A percentile compares a stretch with the other conserved stretches of the same genome.
These are phyloP conservation scores for Fistularia commersonii DNA, from an alignment of 2,797 vertebrate species.

Conservation along the genomic window DNA sequence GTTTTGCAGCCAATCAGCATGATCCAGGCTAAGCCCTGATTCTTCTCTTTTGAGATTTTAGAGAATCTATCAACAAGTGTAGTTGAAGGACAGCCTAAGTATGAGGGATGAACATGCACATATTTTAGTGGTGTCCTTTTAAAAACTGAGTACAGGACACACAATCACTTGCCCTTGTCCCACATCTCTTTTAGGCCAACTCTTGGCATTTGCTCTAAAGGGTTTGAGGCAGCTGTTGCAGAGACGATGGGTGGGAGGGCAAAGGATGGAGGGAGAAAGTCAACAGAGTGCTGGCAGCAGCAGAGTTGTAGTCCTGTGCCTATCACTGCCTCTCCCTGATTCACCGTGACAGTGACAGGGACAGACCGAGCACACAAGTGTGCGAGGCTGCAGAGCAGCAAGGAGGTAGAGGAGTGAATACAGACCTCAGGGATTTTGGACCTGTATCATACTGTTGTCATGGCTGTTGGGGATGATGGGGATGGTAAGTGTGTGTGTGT, in stretches of 20 bases:
- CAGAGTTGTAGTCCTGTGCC: constrained; percentile 65
- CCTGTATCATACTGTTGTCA: constrained; percentile 40
- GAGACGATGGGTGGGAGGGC: constrained; percentile 23
- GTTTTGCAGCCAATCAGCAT: no score
- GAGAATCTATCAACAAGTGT: background rate
- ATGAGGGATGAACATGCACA: background rate
- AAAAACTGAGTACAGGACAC: constrained; percentile 6
- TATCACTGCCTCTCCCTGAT: constrained; percentile 73
- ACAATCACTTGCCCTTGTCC: constrained; percentile 23
- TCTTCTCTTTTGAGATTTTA: no score
- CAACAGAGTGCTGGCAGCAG: constrained; percentile 57
- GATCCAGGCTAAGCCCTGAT: no score
- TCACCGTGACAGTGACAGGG: constrained; percentile 63
- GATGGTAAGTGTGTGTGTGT: constrained; percentile 46
- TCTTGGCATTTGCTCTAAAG: constrained; percentile 29
- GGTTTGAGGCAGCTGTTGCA: constrained; percentile 54
- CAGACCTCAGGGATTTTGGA: constrained; percentile 21
- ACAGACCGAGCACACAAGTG: constrained; percentile 41
- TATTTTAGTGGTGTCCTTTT: background rate
- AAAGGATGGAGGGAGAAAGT: constrained; percentile 40
- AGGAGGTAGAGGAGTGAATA: constrained; percentile 17
- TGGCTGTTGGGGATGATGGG: constrained; percentile 60
- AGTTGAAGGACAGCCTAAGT: background rate
- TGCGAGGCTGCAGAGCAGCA: constrained; percentile 23
- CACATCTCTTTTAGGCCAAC: constrained; percentile 35